A percentile compares a stretch with the other conserved stretches of the same genome.
These are phyloP conservation scores for Campoplex capitator DNA, from an alignment of 2,888 invertebrate species.

Conservation along the genomic window DNA sequence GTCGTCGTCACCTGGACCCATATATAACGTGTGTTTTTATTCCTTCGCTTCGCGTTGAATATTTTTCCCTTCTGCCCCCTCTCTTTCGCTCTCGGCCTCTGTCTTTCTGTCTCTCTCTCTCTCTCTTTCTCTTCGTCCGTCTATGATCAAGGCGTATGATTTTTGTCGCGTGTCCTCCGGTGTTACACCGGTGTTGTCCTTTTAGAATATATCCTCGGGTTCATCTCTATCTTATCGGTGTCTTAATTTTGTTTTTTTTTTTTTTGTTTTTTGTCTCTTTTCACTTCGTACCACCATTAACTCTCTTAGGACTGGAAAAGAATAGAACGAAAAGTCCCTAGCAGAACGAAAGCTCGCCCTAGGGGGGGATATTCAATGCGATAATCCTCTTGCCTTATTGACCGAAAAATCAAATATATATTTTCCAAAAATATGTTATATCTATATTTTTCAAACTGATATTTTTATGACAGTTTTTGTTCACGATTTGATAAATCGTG, in stretches of 20 bases:
- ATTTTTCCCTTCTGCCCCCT: slow-evolving; percentile 36
- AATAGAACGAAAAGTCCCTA: slow-evolving; percentile 14
- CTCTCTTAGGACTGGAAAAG: not conserved
- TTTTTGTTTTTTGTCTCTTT: slow-evolving; percentile 1
- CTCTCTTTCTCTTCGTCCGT: not conserved
- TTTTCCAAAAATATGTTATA: not conserved
- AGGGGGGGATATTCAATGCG: slow-evolving; percentile 6
- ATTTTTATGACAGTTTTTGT: not conserved
- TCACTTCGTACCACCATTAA: slow-evolving; percentile 9
- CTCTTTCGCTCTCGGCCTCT: too few species aligned
- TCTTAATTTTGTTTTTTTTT: slow-evolving; percentile 32
- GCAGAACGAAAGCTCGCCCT: not conserved
- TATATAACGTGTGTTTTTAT: slow-evolving; percentile 39
- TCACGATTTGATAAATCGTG: not conserved
- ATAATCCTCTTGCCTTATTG: not conserved
- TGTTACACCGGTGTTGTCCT: slow-evolving; percentile 54
- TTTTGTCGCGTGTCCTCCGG: slow-evolving; percentile 64
- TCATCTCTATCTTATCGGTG: slow-evolving; percentile 29
- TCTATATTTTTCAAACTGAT: too few species aligned
- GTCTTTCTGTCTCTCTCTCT: not conserved
- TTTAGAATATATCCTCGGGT: slow-evolving; percentile 35
- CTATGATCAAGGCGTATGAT: slow-evolving; percentile 56
- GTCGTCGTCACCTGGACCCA: slow-evolving; percentile 56
- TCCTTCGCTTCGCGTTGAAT: not conserved
- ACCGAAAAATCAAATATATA: not conserved